Percentiles rank a stretch among this genome's conserved stretches.
Conservation (phyloP, 2,797 vertebrate species). For the Peromyscus eremicus region DNA sequence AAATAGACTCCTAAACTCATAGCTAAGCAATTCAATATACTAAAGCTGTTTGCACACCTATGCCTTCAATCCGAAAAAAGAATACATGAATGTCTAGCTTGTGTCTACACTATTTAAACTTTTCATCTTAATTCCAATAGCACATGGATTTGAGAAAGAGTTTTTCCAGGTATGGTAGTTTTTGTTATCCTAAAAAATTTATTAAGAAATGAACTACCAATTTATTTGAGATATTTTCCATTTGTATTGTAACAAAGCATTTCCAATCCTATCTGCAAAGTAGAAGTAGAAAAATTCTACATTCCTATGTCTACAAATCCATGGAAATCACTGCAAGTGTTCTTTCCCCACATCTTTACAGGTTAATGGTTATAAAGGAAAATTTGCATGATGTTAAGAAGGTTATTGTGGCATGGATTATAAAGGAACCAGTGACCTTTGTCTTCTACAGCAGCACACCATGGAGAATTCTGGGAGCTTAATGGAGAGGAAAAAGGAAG, state of each 20-base stretch:
- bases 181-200: slow-evolving; percentile 12
- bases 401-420: neutral
- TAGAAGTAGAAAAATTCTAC: neutral
- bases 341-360: neutral
- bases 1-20: slow-evolving; percentile 54
- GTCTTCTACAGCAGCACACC: slow-evolving; percentile 42
- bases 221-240: neutral
- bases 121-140: slow-evolving; percentile 1
- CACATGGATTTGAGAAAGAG: neutral
- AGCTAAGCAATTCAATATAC: slow-evolving; percentile 35
- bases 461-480: slow-evolving; percentile 47
- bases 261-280: slow-evolving; percentile 5
- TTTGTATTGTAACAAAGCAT: neutral
- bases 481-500: slow-evolving; percentile 59
- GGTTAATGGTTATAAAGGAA: slow-evolving; percentile 17
- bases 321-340: neutral
- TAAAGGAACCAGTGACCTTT: slow-evolving; percentile 46
- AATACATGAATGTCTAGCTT: neutral
- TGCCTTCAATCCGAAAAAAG: neutral
- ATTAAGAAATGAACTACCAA: neutral
- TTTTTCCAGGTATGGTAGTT: neutral
- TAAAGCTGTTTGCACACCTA: neutral
- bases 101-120: neutral
- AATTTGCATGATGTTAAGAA: slow-evolving; percentile 57
- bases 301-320: neutral